Percentiles rank a stretch among this genome's conserved stretches.
These are phyloP conservation scores for Tipula vernalis DNA, from an alignment of 2,888 invertebrate species.

Conservation along the genomic window DNA sequence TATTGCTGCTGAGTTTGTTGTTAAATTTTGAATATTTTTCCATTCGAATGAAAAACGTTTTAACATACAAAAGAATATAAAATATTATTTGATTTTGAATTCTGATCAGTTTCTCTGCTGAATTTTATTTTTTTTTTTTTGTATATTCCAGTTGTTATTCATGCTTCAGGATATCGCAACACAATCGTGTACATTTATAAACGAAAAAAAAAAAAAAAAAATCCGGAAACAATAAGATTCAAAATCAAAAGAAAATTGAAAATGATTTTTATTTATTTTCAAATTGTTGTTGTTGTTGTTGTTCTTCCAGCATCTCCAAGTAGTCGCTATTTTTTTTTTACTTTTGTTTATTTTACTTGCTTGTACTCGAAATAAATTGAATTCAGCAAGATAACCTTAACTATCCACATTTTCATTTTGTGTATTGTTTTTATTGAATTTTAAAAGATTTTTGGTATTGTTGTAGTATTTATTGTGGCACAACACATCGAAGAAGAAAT, in stretches of 20 bases:
- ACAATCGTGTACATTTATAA: not conserved
- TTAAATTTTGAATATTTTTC: not conserved
- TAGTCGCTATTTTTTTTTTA: not conserved
- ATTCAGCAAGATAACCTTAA: not conserved
- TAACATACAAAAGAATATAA: not conserved
- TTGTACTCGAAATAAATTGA: not conserved
- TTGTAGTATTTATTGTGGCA: not conserved
- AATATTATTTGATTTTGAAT: not conserved
- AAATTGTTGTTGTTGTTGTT: not conserved
- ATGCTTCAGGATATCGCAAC: not conserved
- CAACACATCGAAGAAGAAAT: not conserved
- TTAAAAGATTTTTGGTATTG: not conserved
- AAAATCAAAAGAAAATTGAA: not conserved
- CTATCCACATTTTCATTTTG: not conserved
- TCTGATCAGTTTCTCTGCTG: not conserved
- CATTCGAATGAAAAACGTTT: not conserved
- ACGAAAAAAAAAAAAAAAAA: not conserved
- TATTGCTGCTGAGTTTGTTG: not conserved
- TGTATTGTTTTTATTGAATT: not conserved
- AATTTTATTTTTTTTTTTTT: not conserved
- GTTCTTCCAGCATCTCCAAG: not conserved
- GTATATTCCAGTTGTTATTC: not conserved
- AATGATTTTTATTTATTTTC: not conserved
- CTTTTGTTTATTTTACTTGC: not conserved
- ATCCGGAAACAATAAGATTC: not conserved